Conservation (phyloP, 1,140 invertebrate species). For the Trachymyrmex cornetzi region DNA sequence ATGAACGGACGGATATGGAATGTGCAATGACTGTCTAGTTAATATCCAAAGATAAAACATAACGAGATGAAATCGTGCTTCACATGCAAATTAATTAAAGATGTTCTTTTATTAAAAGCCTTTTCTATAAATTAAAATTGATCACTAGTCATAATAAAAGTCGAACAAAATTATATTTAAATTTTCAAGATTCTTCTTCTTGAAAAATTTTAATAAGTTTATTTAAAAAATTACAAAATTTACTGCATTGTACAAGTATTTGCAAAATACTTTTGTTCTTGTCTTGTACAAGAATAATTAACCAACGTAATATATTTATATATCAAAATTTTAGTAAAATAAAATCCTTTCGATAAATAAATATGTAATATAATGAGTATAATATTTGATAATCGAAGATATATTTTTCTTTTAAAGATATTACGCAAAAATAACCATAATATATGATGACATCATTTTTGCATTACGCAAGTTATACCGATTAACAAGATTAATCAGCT, state of each 20-base stretch:
- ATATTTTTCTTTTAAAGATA: not conserved
- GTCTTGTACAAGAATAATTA: not conserved
- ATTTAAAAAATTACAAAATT: not conserved
- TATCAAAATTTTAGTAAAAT: not conserved
- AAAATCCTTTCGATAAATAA: too few relatives aligned
- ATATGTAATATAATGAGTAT: too few relatives aligned
- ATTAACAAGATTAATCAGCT: not conserved
- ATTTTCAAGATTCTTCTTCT: not conserved
- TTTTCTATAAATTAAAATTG: not conserved
- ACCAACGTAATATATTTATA: not conserved
- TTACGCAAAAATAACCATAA: not conserved
- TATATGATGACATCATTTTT: not conserved
- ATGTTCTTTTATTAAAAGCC: not conserved
- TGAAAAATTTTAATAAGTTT: not conserved
- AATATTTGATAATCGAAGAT: not conserved
- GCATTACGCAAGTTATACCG: not conserved
- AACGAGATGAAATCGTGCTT: not conserved
- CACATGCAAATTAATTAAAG: not conserved
- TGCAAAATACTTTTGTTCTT: not conserved
- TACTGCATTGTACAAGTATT: not conserved
- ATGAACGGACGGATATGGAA: conserved; percentile 30
- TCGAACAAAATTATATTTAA: not conserved
- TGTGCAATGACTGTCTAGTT: not conserved
- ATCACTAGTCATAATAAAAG: not conserved
- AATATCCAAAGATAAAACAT: not conserved